These are phyloP conservation scores for Drosophila serrata DNA, from an alignment of 1,140 invertebrate genomes.

Conservation along the genomic window DNA sequence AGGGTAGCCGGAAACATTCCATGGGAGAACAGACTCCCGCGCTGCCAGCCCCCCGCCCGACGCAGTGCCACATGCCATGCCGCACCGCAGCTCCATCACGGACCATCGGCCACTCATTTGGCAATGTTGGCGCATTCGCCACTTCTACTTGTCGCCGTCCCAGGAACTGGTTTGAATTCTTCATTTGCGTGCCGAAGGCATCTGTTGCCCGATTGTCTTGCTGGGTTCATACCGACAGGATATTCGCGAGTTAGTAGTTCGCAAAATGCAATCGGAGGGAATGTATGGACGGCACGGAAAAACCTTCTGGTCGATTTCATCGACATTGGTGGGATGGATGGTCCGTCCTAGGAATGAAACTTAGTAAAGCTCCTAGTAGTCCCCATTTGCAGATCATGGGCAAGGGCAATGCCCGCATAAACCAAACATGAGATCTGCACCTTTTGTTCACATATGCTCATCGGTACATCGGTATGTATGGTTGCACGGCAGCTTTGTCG, in stretches of 20 bases:
- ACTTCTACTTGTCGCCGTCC: slow-evolving; percentile 57
- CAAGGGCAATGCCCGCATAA: slow-evolving; percentile 7
- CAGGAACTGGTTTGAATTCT: slow-evolving; percentile 73
- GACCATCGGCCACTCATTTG: slow-evolving; percentile 54
- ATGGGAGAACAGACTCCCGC: slow-evolving; percentile 6
- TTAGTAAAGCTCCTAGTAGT: not conserved
- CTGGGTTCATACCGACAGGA: not conserved
- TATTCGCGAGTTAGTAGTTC: not conserved
- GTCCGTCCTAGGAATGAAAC: not conserved
- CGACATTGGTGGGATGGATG: not conserved
- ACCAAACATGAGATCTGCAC: slow-evolving; percentile 2
- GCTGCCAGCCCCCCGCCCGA: not conserved
- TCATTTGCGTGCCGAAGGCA: slow-evolving; percentile 71
- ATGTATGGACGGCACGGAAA: not conserved
- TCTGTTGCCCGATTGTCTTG: slow-evolving; percentile 23
- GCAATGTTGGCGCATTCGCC: slow-evolving; percentile 49
- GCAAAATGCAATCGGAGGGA: not conserved
- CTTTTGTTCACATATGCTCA: slow-evolving; percentile 15
- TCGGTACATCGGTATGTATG: slow-evolving; percentile 16
- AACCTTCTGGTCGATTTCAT: not conserved
- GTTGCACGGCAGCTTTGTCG: slow-evolving; percentile 11
- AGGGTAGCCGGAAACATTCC: slow-evolving; percentile 19
- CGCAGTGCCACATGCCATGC: slow-evolving; percentile 35
- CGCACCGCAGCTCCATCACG: slow-evolving; percentile 23
- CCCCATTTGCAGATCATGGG: not conserved